A percentile compares a stretch with the other conserved stretches of the same genome.
These are phyloP conservation scores for Clarias macrocephalus DNA, from an alignment of 2,113 vertebrate species.

Conservation along the genomic window DNA sequence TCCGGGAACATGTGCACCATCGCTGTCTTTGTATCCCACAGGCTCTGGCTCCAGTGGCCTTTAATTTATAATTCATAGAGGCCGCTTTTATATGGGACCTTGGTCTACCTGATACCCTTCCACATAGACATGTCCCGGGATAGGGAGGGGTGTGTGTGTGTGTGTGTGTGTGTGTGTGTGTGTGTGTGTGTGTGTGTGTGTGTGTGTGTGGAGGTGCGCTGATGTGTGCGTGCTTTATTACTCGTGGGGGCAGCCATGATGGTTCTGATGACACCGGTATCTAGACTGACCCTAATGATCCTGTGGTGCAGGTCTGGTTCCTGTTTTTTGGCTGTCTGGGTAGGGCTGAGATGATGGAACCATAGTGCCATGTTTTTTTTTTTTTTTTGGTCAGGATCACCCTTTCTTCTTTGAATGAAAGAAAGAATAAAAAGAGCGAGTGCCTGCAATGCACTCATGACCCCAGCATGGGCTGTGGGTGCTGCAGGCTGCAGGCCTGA, in stretches of 20 bases:
- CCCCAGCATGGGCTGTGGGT: slow-evolving; percentile 55
- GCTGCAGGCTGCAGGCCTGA: slow-evolving; percentile 39
- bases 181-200: slow-evolving; percentile 54
- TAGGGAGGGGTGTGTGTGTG: slow-evolving; percentile 61
- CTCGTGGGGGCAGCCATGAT: slow-evolving; percentile 59
- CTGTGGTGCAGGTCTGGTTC: slow-evolving; percentile 56
- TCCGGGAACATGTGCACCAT: slow-evolving; percentile 77
- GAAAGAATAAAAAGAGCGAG: not conserved
- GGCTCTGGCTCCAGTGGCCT: slow-evolving; percentile 80
- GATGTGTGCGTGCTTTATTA: slow-evolving; percentile 65
- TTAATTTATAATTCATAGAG: slow-evolving; percentile 86
- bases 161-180: slow-evolving; percentile 55
- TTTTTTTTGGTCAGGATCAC: slow-evolving; percentile 35
- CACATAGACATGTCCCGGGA: slow-evolving; percentile 73
- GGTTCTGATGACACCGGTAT: slow-evolving; percentile 69
- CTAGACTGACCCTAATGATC: slow-evolving; percentile 60
- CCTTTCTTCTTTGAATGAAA: slow-evolving; percentile 52
- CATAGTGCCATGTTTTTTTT: not conserved
- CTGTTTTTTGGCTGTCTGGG: slow-evolving; percentile 1
- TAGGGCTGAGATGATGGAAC: not conserved
- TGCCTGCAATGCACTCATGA: slow-evolving; percentile 19
- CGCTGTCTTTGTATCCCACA: slow-evolving; percentile 74
- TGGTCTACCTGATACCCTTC: slow-evolving; percentile 79
- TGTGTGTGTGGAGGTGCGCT: slow-evolving; percentile 50
- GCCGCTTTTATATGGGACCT: slow-evolving; percentile 82